Percentiles rank a stretch among this genome's conserved stretches.
These are phyloP conservation scores for Oreochromis mossambicus DNA, from an alignment of 2,797 vertebrate genomes.

Conservation along the genomic window DNA sequence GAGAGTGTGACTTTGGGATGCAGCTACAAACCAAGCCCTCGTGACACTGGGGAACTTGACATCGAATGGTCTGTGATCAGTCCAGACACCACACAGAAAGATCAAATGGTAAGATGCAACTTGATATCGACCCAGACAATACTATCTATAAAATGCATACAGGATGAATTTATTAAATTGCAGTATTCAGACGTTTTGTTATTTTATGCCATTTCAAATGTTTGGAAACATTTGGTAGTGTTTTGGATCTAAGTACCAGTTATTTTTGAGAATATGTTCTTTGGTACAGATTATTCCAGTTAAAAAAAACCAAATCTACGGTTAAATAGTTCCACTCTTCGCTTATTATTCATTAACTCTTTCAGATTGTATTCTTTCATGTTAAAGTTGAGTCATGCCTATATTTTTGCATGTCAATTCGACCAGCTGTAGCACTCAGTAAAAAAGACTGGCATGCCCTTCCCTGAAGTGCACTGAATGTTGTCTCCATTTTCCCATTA, in stretches of 20 bases:
- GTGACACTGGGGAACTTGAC: slow-evolving; percentile 82
- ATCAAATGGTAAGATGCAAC: slow-evolving; percentile 79
- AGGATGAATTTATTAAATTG: neutral
- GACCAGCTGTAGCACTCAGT: neutral
- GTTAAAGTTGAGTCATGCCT: neutral
- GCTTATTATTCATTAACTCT: neutral
- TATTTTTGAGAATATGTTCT: neutral
- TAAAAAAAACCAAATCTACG: neutral
- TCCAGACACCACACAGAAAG: slow-evolving; percentile 79
- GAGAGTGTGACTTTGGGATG: slow-evolving; percentile 80
- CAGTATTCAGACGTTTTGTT: neutral
- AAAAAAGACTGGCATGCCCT: neutral
- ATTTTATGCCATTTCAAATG: neutral
- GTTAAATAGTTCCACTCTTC: neutral
- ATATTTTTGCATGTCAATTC: neutral
- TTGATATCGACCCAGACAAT: neutral
- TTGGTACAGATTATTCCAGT: neutral
- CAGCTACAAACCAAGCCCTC: slow-evolving; percentile 71
- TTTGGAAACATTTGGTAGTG: neutral
- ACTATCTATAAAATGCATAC: neutral
- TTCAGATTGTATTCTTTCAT: neutral
- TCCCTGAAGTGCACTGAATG: neutral
- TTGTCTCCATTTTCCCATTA: neutral
- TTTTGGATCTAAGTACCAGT: neutral
- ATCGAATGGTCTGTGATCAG: slow-evolving; percentile 88